Conservation (phyloP, 2,797 vertebrate genomes). For the Protosalanx chinensis region DNA sequence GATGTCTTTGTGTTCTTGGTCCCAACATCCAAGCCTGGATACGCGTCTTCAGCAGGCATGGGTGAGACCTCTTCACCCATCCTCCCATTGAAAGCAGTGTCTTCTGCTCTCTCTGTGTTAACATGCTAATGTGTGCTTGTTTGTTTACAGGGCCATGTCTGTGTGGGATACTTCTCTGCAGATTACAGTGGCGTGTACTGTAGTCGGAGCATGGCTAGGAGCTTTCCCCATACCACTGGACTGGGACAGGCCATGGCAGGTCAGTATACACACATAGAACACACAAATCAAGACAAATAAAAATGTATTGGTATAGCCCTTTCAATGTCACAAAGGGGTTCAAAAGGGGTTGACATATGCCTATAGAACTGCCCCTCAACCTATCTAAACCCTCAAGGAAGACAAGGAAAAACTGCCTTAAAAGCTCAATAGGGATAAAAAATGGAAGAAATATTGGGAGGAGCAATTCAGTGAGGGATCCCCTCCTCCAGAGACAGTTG, state of each 20-base stretch:
- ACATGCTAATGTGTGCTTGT: not conserved
- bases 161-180: constrained; percentile 94
- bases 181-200: constrained; percentile 84
- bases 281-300: no score
- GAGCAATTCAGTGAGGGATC: no score
- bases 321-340: no score
- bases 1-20: constrained; percentile 90
- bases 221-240: constrained; percentile 85
- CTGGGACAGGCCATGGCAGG: constrained; percentile 78
- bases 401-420: no score
- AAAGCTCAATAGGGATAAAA: no score
- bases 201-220: constrained; percentile 90
- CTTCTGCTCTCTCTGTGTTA: not conserved
- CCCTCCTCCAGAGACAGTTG: no score
- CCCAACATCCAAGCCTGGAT: constrained; percentile 94
- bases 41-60: constrained; percentile 92
- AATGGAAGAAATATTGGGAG: no score
- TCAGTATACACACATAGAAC: constrained; percentile 35
- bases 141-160: constrained; percentile 79
- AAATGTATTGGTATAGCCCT: no score
- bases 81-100: not conserved
- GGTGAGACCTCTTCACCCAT: constrained; percentile 70
- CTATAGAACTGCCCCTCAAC: no score
- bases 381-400: no score
- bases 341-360: no score